phyloP scores from a whole-genome alignment of 2,888 invertebrate genomes.

The Prosapia bicincta region DNA sequence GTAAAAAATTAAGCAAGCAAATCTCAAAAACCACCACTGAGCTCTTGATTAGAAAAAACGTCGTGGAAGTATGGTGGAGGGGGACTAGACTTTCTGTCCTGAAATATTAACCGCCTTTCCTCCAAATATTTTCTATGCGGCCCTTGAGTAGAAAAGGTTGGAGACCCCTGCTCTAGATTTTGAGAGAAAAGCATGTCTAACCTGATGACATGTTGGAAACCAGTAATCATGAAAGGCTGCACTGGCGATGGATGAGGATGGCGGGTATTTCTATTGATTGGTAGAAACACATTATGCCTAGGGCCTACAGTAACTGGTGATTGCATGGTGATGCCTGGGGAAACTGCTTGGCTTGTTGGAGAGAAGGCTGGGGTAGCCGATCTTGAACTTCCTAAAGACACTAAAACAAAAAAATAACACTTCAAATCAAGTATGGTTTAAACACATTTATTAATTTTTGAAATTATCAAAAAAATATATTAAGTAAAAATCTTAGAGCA shows the following conservation, averaged over 20 bases:
- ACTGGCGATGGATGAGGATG: slow-evolving; percentile 41
- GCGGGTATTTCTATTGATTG: slow-evolving; percentile 60
- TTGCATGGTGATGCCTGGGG: slow-evolving; percentile 62
- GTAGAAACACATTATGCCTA: slow-evolving; percentile 87
- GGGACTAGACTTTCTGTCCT: too few species aligned
- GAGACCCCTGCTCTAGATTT: too few species aligned
- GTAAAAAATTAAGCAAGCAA: too few species aligned
- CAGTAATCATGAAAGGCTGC: slow-evolving; percentile 41
- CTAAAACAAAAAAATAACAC: slow-evolving; percentile 55
- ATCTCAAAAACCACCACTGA: too few species aligned
- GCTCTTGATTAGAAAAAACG: too few species aligned
- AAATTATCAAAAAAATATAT: slow-evolving; percentile 4
- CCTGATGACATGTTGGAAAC: slow-evolving; percentile 43
- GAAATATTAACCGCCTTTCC: too few species aligned
- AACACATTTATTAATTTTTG: too few species aligned
- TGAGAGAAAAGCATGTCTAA: slow-evolving; percentile 29
- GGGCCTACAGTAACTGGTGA: slow-evolving; percentile 66
- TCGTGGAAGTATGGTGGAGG: too few species aligned
- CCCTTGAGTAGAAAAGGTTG: too few species aligned
- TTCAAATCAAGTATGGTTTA: not conserved
- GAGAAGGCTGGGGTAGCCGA: slow-evolving; percentile 91
- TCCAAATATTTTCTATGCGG: too few species aligned
- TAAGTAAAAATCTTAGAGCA: not conserved
- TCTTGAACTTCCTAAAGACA: slow-evolving; percentile 88
- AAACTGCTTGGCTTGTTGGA: slow-evolving; percentile 59